These are phyloP conservation scores for Dendrocopos noguchii DNA, from an alignment of 2,113 vertebrate genomes.

Conservation along the genomic window DNA sequence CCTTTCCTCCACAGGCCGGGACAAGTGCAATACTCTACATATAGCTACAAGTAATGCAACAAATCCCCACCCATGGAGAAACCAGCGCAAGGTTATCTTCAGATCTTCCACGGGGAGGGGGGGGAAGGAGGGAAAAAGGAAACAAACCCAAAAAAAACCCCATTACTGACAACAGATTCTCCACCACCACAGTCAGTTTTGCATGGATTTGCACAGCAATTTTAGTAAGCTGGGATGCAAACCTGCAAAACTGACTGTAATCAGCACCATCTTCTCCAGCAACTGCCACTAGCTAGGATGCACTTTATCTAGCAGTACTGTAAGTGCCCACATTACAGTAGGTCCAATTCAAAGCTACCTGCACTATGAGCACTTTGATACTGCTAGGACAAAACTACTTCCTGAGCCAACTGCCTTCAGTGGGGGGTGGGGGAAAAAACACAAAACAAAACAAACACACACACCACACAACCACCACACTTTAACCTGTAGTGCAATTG, in stretches of 20 bases:
- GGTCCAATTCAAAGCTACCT: constrained; percentile 87
- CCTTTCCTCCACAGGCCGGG: constrained; percentile 86
- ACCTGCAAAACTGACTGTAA: constrained; percentile 93
- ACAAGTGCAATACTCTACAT: constrained; percentile 87
- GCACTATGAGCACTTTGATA: constrained; percentile 99
- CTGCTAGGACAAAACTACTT: constrained; percentile 78
- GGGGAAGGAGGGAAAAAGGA: too few species aligned
- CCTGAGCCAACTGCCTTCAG: background rate
- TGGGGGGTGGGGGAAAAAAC: background rate
- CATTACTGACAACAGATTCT: constrained; percentile 37
- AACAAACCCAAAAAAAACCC: background rate
- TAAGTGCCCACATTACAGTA: constrained; percentile 99
- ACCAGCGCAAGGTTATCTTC: constrained; percentile 52
- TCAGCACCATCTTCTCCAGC: constrained; percentile 57
- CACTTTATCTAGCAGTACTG: constrained; percentile 84
- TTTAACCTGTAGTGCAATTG: background rate
- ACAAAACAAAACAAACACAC: too few species aligned
- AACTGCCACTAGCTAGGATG: constrained; percentile 17
- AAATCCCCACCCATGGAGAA: constrained; percentile 84
- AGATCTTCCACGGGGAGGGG: background rate
- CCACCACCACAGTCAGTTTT: constrained; percentile 94
- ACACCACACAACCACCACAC: background rate
- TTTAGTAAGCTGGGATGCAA: constrained; percentile 94
- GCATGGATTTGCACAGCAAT: constrained; percentile 99
- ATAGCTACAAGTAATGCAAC: constrained; percentile 83